Evolutionary conservation across 2,888 invertebrate species (phyloP).

Genomic region (Drosophila borborema): DNA sequence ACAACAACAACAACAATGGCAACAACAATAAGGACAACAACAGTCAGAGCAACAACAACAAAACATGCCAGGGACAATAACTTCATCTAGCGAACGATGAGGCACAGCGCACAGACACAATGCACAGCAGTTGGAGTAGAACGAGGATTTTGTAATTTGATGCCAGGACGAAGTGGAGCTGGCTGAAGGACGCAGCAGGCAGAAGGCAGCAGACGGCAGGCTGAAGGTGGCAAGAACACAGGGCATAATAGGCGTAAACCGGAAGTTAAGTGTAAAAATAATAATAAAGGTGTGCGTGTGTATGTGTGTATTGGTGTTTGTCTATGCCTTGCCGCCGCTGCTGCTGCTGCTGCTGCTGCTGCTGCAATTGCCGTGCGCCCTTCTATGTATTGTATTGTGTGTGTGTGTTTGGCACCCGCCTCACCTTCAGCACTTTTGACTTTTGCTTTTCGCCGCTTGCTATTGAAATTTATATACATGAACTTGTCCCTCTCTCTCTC

Average conservation of each 20-base stretch:
- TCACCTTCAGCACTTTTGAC: constrained; percentile 52
- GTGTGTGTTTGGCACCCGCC: neutral
- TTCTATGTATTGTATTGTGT: constrained; percentile 13
- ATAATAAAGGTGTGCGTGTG: constrained; percentile 75
- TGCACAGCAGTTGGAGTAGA: constrained; percentile 21
- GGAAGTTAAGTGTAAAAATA: constrained; percentile 82
- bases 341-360: constrained; percentile 3
- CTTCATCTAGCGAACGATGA: constrained; percentile 61
- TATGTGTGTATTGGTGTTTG: constrained; percentile 30
- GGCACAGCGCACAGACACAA: constrained; percentile 24
- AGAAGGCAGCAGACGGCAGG: neutral
- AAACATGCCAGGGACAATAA: constrained; percentile 74
- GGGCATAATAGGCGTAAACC: constrained; percentile 78
- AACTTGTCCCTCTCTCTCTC: constrained; percentile 2
- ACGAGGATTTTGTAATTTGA: constrained; percentile 76
- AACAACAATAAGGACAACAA: too few species aligned
- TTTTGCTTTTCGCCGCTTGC: constrained; percentile 59
- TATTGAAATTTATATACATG: constrained; percentile 72
- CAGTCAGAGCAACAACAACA: constrained; percentile 43
- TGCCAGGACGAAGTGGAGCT: constrained; percentile 45
- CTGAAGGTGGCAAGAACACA: constrained; percentile 7
- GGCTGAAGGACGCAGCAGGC: neutral
- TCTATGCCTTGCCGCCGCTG: constrained; percentile 5
- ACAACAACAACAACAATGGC: constrained; percentile 39
- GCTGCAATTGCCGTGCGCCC: constrained; percentile 44